Percentiles rank a stretch among this genome's conserved stretches.
Conservation (phyloP, 23 tunicate genomes). For the Corella eumyota region DNA sequence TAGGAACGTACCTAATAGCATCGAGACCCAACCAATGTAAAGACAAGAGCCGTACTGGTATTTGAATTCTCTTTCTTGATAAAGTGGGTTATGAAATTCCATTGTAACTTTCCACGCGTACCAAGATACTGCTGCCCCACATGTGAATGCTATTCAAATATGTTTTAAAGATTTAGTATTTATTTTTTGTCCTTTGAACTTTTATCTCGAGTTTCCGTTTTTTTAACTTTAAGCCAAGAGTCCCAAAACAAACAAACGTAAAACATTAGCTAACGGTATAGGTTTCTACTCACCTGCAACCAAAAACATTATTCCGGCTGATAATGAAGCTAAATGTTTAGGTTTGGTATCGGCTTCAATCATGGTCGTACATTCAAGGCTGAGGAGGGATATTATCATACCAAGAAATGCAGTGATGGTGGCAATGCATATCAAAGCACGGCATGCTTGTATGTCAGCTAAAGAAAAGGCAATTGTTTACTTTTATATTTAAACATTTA, state of each 20-base stretch:
- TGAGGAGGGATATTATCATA: slow-evolving; percentile 25
- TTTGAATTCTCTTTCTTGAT: slow-evolving; percentile 53
- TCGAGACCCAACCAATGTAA: slow-evolving; percentile 64
- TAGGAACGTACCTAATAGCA: slow-evolving; percentile 54
- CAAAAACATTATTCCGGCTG: slow-evolving; percentile 26
- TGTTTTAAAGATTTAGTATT: too few relatives aligned
- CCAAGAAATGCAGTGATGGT: slow-evolving; percentile 44
- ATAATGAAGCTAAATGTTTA: slow-evolving; percentile 23
- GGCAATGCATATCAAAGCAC: slow-evolving; percentile 70
- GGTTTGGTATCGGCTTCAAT: slow-evolving; percentile 35
- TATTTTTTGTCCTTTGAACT: too few relatives aligned
- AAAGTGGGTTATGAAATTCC: slow-evolving; percentile 51
- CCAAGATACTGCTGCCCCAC: slow-evolving; percentile 70
- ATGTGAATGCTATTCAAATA: slow-evolving; percentile 31
- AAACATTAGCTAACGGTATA: too few relatives aligned
- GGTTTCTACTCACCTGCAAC: slow-evolving; percentile 71
- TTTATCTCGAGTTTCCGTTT: too few relatives aligned
- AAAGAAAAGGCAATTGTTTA: slow-evolving; percentile 1
- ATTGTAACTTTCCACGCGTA: slow-evolving; percentile 55
- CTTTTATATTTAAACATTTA: too few relatives aligned
- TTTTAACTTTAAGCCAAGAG: too few relatives aligned
- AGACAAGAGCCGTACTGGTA: slow-evolving; percentile 85
- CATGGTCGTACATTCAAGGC: slow-evolving; percentile 48
- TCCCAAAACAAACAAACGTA: too few relatives aligned
- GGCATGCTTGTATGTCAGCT: slow-evolving; percentile 75